A percentile compares a stretch with the other conserved stretches of the same genome.
phyloP scores from a whole-genome alignment of 2,113 vertebrate species.

The Laticauda colubrina region DNA sequence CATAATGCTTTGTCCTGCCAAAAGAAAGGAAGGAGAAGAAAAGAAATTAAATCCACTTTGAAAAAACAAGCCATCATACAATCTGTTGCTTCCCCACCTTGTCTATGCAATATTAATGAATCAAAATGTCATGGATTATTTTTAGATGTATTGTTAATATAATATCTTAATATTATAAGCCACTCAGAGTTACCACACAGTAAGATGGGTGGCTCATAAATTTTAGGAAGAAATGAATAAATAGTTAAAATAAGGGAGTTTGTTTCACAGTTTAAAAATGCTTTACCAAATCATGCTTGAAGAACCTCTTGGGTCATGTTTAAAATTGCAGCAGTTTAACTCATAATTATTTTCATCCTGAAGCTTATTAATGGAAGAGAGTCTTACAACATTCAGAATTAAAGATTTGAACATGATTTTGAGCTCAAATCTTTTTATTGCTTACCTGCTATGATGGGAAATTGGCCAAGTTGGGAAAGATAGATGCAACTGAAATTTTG shows the following conservation, averaged over 20 bases:
- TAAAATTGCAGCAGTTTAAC: not conserved
- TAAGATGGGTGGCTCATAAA: too few relatives aligned
- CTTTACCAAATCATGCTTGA: not conserved
- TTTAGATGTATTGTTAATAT: not conserved
- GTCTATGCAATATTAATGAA: constrained; percentile 50
- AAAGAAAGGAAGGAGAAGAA: too few relatives aligned
- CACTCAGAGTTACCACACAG: too few relatives aligned
- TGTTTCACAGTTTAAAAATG: not conserved
- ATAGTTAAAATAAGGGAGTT: not conserved
- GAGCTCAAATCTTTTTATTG: not conserved
- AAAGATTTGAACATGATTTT: constrained; percentile 24
- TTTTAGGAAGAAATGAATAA: not conserved
- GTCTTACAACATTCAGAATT: constrained; percentile 13
- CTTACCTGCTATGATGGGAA: constrained; percentile 19
- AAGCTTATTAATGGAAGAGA: constrained; percentile 2
- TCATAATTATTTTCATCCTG: constrained; percentile 19
- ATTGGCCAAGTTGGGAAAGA: not conserved
- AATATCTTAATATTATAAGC: too few relatives aligned
- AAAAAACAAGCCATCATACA: constrained; percentile 48
- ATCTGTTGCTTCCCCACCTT: constrained; percentile 44
- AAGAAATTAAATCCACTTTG: constrained; percentile 53
- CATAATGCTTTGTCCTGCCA: constrained; percentile 44
- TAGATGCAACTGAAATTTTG: not conserved
- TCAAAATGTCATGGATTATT: constrained; percentile 31
- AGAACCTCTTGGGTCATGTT: constrained; percentile 1